Conservation (phyloP, 2,113 vertebrate species). For the Loxodonta africana region DNA sequence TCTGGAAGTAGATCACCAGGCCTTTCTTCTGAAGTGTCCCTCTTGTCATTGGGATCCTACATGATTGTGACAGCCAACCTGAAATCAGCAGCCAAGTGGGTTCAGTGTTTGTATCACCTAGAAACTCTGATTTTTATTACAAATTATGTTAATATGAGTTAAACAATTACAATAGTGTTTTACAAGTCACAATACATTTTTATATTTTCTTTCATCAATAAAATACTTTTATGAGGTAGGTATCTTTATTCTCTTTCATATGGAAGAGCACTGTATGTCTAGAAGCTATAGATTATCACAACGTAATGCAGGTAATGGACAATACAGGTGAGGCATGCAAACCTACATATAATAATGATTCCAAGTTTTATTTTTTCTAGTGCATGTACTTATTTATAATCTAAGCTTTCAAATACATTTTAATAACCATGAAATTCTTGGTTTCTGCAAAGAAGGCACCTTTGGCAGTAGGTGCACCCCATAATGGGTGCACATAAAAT, state of each 20-base stretch:
- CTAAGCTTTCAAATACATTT: not conserved
- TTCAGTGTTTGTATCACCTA: no score
- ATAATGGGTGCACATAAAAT: no score
- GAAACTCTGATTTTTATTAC: not conserved
- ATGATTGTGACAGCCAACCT: no score
- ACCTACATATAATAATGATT: not conserved
- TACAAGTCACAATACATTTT: not conserved
- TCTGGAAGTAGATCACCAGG: no score
- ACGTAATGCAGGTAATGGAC: not conserved
- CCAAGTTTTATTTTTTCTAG: not conserved
- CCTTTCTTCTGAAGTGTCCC: no score
- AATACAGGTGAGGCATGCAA: not conserved
- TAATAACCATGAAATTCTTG: not conserved
- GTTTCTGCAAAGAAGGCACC: not conserved
- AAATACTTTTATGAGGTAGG: not conserved
- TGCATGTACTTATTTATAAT: not conserved
- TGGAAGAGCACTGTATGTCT: not conserved
- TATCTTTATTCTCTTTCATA: not conserved
- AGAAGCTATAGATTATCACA: not conserved
- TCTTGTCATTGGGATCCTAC: no score
- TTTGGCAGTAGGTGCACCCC: not conserved
- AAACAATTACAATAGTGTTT: not conserved
- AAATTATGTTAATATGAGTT: not conserved
- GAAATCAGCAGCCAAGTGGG: no score
- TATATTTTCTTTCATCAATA: not conserved